Conservation (phyloP, 2,888 invertebrate genomes). For the Xanthorhoe designata region DNA sequence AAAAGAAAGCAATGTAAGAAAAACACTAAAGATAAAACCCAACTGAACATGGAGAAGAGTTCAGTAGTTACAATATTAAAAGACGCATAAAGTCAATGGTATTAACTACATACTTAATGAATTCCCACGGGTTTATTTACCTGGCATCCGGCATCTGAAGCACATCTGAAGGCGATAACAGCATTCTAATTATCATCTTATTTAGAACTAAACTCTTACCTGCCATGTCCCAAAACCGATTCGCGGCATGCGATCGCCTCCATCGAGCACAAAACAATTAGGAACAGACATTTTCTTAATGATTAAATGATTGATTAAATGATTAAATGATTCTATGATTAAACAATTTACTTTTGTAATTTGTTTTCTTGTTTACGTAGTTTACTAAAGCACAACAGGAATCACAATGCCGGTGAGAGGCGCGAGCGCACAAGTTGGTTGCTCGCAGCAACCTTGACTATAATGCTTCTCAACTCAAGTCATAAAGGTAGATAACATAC, state of each 20-base stretch:
- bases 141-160: conserved; percentile 5
- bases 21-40: conserved; percentile 33
- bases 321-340: no score
- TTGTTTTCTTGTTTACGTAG: conserved; percentile 34
- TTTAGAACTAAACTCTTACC: conserved; percentile 76
- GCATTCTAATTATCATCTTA: conserved; percentile 3
- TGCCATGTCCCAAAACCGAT: conserved; percentile 93
- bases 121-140: conserved; percentile 40
- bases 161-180: no score
- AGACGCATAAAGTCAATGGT: conserved; percentile 4
- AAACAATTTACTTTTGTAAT: conserved; percentile 27
- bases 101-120: conserved; percentile 8
- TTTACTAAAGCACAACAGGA: conserved; percentile 44
- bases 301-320: no score
- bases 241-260: conserved; percentile 88
- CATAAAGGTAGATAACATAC: conserved; percentile 13
- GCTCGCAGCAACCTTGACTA: conserved; percentile 47
- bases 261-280: conserved; percentile 66
- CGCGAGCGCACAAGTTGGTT: conserved; percentile 34
- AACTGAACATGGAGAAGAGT: conserved; percentile 25
- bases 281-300: conserved; percentile 59
- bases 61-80: conserved; percentile 20
- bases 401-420: conserved; percentile 56
- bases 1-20: conserved; percentile 44
- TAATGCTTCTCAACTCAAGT: conserved; percentile 38